Evolutionary conservation across 2,888 invertebrate species (phyloP).

Genomic region (Xestia c-nigrum): DNA sequence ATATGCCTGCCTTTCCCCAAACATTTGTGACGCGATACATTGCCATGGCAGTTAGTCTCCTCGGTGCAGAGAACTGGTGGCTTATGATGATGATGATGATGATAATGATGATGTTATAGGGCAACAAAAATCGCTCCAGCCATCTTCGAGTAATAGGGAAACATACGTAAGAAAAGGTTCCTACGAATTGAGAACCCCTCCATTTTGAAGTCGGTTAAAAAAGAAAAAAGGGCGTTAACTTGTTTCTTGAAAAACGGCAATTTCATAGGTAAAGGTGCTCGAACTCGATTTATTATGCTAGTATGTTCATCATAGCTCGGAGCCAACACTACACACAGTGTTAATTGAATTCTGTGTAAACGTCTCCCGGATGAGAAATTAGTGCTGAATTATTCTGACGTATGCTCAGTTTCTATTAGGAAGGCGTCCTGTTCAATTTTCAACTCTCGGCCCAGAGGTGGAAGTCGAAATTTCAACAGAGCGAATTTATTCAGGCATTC

Average conservation of each 20-base stretch:
- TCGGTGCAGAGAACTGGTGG: background rate
- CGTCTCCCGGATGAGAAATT: conserved; percentile 47
- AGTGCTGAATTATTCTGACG: conserved; percentile 19
- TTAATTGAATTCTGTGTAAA: conserved; percentile 43
- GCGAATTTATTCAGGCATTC: background rate
- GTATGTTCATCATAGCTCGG: conserved; percentile 20
- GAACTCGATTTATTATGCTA: conserved; percentile 14
- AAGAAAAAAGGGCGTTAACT: too few relatives aligned
- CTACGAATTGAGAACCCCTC: too few relatives aligned
- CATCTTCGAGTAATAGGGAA: too few relatives aligned
- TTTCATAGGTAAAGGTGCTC: too few relatives aligned
- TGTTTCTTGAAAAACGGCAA: too few relatives aligned
- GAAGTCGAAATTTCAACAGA: background rate
- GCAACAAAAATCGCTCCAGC: background rate
- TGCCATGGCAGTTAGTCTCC: background rate
- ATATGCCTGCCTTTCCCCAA: too few relatives aligned
- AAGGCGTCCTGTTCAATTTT: background rate
- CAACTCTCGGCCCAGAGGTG: background rate
- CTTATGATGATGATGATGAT: background rate
- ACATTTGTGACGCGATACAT: too few relatives aligned
- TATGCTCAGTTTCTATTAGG: background rate
- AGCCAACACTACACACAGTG: conserved; percentile 1
- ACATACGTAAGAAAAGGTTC: too few relatives aligned
- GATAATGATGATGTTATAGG: too few relatives aligned
- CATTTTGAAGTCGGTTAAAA: too few relatives aligned